Conservation (phyloP, 35 echinoderm and acorn worm species). For the Ophioderma brevispina region DNA sequence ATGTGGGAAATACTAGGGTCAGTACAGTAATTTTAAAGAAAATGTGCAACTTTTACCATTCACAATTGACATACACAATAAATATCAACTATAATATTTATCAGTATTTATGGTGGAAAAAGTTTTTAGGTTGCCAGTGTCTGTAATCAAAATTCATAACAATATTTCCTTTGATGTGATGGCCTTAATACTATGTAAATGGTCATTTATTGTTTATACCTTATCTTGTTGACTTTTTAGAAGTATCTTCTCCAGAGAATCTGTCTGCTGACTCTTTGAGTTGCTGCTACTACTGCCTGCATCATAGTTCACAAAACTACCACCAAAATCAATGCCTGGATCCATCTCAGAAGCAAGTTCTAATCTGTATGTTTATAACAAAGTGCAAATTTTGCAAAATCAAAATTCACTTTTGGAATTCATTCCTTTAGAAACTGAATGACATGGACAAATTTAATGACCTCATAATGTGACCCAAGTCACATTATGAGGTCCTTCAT, state of each 20-base stretch:
- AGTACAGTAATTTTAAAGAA: no score
- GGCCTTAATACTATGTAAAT: background rate
- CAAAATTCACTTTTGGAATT: background rate
- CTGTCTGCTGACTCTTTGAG: slow-evolving; percentile 17
- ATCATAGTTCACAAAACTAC: slow-evolving; percentile 37
- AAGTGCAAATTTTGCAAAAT: background rate
- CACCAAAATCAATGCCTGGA: slow-evolving; percentile 38
- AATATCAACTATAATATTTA: no score
- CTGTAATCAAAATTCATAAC: background rate
- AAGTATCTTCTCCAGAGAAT: slow-evolving; percentile 22
- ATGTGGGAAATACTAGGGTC: no score
- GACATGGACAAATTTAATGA: background rate
- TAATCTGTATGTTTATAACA: background rate
- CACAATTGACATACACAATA: no score
- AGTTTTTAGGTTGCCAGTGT: background rate
- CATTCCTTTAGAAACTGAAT: background rate
- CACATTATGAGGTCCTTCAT: background rate
- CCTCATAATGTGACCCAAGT: background rate
- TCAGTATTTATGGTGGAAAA: no score
- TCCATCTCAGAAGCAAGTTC: slow-evolving; percentile 49
- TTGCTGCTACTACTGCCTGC: background rate
- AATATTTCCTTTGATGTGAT: background rate
- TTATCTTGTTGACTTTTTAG: slow-evolving; percentile 40
- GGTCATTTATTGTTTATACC: background rate
- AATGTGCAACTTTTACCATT: no score